These are phyloP conservation scores for Dusona sp. DNA, from an alignment of 2,888 invertebrate species.

Conservation along the genomic window DNA sequence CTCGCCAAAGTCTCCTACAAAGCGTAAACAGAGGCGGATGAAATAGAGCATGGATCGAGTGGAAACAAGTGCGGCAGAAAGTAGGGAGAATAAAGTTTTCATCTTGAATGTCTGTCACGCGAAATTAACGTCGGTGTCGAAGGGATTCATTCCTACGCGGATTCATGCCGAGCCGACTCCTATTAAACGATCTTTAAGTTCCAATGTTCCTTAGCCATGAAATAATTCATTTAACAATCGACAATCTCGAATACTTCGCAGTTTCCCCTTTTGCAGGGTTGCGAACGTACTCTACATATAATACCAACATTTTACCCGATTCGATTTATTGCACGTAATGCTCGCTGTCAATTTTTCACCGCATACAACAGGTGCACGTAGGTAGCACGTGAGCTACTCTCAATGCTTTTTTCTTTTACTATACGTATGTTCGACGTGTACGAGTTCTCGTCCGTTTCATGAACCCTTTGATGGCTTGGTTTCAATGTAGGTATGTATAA, in stretches of 20 bases:
- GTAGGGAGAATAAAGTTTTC: constrained; percentile 25
- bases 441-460: constrained; percentile 10
- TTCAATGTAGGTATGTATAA: not conserved
- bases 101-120: constrained; percentile 11
- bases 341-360: constrained; percentile 6
- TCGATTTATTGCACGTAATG: constrained; percentile 10
- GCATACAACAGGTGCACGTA: not conserved
- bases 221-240: constrained; percentile 3
- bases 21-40: constrained; percentile 23
- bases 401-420: not conserved
- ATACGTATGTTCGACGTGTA: constrained; percentile 6
- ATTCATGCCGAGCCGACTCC: not conserved
- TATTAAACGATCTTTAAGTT: not conserved
- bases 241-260: not conserved
- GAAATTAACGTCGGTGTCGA: not conserved
- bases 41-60: not conserved
- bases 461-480: constrained; percentile 9
- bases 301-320: not conserved
- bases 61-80: not conserved
- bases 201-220: not conserved
- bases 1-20: constrained; percentile 10
- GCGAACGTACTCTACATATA: not conserved
- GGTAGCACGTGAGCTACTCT: constrained; percentile 24
- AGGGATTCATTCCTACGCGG: not conserved
- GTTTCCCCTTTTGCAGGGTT: constrained; percentile 8